phyloP scores from a whole-genome alignment of 2,888 invertebrate genomes.

The Deroplatys truncata region DNA sequence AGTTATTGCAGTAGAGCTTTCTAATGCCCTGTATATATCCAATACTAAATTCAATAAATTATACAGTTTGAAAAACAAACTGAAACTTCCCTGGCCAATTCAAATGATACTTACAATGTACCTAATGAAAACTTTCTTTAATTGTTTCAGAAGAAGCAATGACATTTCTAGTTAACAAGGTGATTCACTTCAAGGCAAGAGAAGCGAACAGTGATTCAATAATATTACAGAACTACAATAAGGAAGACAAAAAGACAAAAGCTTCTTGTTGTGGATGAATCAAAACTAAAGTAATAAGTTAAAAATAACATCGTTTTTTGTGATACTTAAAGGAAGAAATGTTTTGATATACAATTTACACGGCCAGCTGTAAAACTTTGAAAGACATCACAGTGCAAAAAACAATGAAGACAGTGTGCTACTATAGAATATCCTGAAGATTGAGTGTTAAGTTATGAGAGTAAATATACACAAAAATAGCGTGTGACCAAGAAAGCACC shows the following conservation, averaged over 20 bases:
- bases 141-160: conserved; percentile 44
- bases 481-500: not conserved
- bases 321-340: not conserved
- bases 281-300: not conserved
- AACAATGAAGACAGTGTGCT: not conserved
- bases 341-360: not conserved
- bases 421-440: not conserved
- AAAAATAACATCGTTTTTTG: not conserved
- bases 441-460: not conserved
- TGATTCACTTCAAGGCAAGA: conserved; percentile 35
- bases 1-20: no score
- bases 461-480: not conserved
- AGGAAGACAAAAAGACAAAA: not conserved
- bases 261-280: not conserved
- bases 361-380: not conserved
- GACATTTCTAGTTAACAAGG: conserved; percentile 39
- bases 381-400: not conserved
- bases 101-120: not conserved
- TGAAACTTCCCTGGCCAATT: not conserved
- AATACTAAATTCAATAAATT: no score
- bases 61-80: no score
- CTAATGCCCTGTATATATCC: no score
- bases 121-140: not conserved
- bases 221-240: conserved; percentile 27
- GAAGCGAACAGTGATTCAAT: conserved; percentile 38